Evolutionary conservation across 2,797 vertebrate genomes (phyloP).

Genomic region (Halcyon leucocephala): DNA sequence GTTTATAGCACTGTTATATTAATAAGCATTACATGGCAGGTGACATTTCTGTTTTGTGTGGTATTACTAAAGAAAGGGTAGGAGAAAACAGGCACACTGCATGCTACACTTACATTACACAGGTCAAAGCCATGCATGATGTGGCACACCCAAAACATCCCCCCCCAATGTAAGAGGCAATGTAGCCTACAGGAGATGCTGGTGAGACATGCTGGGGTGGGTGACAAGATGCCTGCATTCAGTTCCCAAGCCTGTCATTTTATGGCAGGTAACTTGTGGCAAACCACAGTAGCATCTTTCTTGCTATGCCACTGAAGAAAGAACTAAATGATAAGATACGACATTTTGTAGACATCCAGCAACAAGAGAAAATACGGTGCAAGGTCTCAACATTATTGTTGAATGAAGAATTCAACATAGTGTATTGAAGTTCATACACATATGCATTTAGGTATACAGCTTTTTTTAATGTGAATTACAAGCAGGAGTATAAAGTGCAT

Average conservation of each 20-base stretch:
- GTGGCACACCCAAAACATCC: neutral
- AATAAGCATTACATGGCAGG: neutral
- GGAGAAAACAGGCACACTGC: neutral
- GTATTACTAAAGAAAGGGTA: neutral
- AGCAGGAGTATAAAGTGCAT: neutral
- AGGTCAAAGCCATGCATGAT: neutral
- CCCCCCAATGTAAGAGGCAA: accelerated
- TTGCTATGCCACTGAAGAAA: neutral
- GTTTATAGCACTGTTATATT: neutral
- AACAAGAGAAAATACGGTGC: neutral
- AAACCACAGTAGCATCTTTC: neutral
- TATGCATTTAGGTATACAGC: neutral
- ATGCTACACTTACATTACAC: neutral
- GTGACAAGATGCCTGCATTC: neutral
- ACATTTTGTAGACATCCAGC: neutral
- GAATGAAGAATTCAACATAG: neutral
- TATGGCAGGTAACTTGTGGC: neutral
- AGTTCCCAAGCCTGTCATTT: neutral
- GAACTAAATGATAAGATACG: neutral
- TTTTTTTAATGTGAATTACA: neutral
- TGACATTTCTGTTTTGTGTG: neutral
- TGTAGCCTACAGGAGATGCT: neutral
- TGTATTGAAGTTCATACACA: neutral
- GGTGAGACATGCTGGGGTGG: neutral
- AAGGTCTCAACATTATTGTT: neutral